Percentiles rank a stretch among this genome's conserved stretches.
These are phyloP conservation scores for Nasonovia ribisnigri DNA, from an alignment of 2,888 invertebrate species.

Conservation along the genomic window DNA sequence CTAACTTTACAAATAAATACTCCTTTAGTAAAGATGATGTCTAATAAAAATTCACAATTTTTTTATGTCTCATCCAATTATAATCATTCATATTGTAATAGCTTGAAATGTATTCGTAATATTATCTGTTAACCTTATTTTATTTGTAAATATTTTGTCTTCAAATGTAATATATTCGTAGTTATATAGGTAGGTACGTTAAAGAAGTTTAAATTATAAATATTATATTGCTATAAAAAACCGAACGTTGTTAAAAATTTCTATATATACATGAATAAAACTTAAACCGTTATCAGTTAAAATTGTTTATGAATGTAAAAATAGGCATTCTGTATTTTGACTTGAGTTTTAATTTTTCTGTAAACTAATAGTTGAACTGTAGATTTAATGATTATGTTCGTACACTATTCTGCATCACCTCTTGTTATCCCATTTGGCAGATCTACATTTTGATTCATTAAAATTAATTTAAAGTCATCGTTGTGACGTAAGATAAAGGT, in stretches of 20 bases:
- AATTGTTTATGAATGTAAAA: neutral
- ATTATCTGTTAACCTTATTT: neutral
- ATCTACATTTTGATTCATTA: too few species aligned
- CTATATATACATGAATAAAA: neutral
- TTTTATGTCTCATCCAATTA: too few species aligned
- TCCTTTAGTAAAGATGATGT: neutral
- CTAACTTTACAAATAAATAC: neutral
- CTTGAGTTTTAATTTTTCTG: too few species aligned
- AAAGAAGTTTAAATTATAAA: conserved; percentile 12
- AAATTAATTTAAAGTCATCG: too few species aligned
- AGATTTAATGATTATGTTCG: too few species aligned
- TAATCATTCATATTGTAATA: neutral
- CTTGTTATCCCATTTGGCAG: too few species aligned
- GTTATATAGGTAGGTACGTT: neutral
- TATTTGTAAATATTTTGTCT: neutral
- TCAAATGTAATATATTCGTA: neutral
- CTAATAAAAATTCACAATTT: neutral
- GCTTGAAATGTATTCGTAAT: neutral
- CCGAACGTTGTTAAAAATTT: neutral
- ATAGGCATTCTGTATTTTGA: too few species aligned
- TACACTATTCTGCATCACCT: too few species aligned
- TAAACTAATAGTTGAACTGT: too few species aligned
- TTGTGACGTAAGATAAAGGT: too few species aligned
- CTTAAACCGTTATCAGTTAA: too few species aligned
- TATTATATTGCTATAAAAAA: neutral